These are phyloP conservation scores for Columba guinea DNA, from an alignment of 2,797 vertebrate genomes.

Conservation along the genomic window DNA sequence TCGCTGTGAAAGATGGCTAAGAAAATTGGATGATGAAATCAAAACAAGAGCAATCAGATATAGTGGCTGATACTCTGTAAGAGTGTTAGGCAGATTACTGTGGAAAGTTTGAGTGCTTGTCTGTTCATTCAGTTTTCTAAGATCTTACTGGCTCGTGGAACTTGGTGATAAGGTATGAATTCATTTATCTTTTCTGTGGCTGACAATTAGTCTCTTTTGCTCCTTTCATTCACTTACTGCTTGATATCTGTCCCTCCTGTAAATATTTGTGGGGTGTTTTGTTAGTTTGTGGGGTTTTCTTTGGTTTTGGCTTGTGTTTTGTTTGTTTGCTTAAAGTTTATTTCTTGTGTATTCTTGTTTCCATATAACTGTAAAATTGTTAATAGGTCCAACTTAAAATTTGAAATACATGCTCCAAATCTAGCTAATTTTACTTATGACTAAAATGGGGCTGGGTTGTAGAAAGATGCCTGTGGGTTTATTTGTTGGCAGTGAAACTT, in stretches of 20 bases:
- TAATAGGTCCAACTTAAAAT: neutral
- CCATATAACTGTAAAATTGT: neutral
- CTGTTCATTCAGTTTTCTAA: neutral
- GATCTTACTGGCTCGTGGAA: neutral
- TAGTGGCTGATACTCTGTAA: neutral
- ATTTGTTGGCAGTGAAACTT: neutral
- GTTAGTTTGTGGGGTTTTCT: too few relatives aligned
- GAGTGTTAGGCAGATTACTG: neutral
- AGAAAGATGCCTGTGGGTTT: neutral
- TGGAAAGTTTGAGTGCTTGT: neutral
- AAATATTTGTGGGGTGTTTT: neutral
- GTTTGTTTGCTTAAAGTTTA: neutral
- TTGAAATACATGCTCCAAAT: neutral
- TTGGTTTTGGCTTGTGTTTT: too few relatives aligned
- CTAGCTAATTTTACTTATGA: neutral
- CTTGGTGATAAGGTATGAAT: neutral
- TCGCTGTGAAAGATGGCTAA: neutral
- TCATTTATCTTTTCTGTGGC: neutral
- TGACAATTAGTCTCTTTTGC: neutral
- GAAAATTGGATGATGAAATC: neutral
- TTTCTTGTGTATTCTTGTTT: neutral
- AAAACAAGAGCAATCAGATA: neutral
- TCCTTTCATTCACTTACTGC: neutral
- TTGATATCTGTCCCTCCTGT: neutral
- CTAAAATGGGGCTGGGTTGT: neutral